phyloP scores from a whole-genome alignment of 2,113 vertebrate species.

The Tauraco erythrolophus region DNA sequence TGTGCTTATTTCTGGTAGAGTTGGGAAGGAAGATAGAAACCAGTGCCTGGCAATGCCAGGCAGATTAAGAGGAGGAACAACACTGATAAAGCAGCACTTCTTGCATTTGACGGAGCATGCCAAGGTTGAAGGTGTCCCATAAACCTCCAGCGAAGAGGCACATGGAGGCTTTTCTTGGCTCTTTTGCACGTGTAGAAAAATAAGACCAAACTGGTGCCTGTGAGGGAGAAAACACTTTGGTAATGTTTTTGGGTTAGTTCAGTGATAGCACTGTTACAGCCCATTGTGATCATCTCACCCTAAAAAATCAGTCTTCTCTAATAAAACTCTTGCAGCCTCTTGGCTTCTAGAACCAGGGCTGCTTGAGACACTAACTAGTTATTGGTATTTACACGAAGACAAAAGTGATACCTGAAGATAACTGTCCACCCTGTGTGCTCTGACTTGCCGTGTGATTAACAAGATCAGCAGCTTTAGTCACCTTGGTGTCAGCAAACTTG shows the following conservation, averaged over 20 bases:
- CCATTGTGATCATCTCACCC: neutral
- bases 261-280: neutral
- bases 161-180: neutral
- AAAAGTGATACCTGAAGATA: neutral
- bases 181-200: neutral
- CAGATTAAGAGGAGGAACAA: neutral
- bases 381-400: neutral
- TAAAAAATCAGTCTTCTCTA: neutral
- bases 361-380: neutral
- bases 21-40: neutral
- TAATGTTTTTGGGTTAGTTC: neutral
- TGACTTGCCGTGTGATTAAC: neutral
- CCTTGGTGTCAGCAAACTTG: neutral
- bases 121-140: neutral
- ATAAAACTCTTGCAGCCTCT: neutral
- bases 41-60: neutral
- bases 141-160: neutral
- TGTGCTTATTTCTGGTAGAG: neutral
- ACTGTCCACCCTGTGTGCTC: rapidly evolving
- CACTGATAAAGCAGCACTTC: neutral
- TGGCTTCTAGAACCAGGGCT: neutral
- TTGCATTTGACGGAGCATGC: neutral
- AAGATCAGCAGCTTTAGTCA: neutral
- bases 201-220: neutral
- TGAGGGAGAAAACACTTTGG: neutral